Base-by-base conservation (phyloP, 2,797 vertebrate genomes). In the Crenichthys baileyi region DNA sequence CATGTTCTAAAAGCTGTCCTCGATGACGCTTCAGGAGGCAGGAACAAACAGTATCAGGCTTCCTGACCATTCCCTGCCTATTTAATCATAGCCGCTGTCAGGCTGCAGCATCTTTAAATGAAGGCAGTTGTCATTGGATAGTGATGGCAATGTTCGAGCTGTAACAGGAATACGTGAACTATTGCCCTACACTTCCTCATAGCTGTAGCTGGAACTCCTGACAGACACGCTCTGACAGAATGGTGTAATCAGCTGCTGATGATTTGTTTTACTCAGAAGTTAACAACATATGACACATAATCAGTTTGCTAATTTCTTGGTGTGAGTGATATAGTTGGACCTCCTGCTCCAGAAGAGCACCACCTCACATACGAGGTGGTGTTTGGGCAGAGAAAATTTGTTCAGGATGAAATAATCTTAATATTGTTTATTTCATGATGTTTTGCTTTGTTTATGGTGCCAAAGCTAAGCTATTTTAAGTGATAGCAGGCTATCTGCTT, bases 221-320 rank as follows among this genome's bases (percentile, higher is more conserved):
- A 86, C 84, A 85, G 58, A 77, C 75, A 51, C 81, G 75, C 63
- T 8, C 75, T 44, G 73, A 85, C 70, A 79, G 78, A 83, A 75
- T 83, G 86, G 90, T 90, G 80, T 79, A 86, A 93, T 91, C 90
- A 86, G 51, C 2, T 53, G 83, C 76, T 82, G 82, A 87, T 39
- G 48, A 83, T 72, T 56, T 20, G 61, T 81, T 73, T 78, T 73
- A 75, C 73, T 78, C 72, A 0, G 56, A 73, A 76, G 71, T 48
- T 51, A 51, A 51, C 50, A 51, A 81, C 73, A 88, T 87, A 83
- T 85, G 70, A 74, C 60, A 55, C 53, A 80, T 81, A 78, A 89
- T 81, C 73, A 71, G 76, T 90, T 87, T 85, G 80, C 80, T 87
- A 70, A 24, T 72, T 84, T 51, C 26, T 61, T 11, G 72, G 50